Conservation (phyloP, 2,113 vertebrate genomes). For the Colaptes auratus region DNA sequence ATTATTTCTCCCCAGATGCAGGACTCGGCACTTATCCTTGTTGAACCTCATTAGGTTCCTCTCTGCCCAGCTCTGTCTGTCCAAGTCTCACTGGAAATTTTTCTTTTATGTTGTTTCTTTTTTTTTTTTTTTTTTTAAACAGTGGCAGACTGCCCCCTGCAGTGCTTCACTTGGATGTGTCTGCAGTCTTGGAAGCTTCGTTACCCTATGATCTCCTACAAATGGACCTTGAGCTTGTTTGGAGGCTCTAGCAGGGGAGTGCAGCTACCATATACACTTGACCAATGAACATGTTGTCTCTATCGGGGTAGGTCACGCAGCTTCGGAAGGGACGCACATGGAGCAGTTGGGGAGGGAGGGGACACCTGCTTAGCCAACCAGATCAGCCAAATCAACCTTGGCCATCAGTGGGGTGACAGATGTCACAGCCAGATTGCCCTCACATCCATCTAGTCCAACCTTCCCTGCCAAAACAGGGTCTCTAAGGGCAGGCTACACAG, state of each 20-base stretch:
- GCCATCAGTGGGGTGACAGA: slow-evolving; percentile 92
- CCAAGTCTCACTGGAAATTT: too few relatives aligned
- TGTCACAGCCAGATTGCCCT: slow-evolving; percentile 95
- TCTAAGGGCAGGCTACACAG: too few relatives aligned
- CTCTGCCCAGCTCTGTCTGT: too few relatives aligned
- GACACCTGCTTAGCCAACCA: slow-evolving; percentile 98
- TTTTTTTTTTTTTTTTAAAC: slow-evolving; percentile 49
- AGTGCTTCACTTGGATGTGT: slow-evolving; percentile 98
- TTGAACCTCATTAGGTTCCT: too few relatives aligned
- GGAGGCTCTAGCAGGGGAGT: too few relatives aligned
- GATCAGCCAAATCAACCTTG: slow-evolving; percentile 99
- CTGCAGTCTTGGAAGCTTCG: slow-evolving; percentile 98
- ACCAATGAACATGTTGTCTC: too few relatives aligned
- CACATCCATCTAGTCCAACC: slow-evolving; percentile 62
- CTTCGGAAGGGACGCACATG: slow-evolving; percentile 97
- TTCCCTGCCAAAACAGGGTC: too few relatives aligned
- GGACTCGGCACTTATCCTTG: too few relatives aligned
- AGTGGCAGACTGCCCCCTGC: slow-evolving; percentile 97
- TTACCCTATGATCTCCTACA: slow-evolving; percentile 80
- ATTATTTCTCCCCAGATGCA: too few relatives aligned
- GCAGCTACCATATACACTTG: too few relatives aligned
- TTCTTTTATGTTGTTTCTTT: too few relatives aligned
- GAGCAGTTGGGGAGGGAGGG: slow-evolving; percentile 97
- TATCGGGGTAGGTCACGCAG: slow-evolving; percentile 62
- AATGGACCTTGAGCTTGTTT: too few relatives aligned